Conservation (phyloP, 2,888 invertebrate species). For the Mantis religiosa region DNA sequence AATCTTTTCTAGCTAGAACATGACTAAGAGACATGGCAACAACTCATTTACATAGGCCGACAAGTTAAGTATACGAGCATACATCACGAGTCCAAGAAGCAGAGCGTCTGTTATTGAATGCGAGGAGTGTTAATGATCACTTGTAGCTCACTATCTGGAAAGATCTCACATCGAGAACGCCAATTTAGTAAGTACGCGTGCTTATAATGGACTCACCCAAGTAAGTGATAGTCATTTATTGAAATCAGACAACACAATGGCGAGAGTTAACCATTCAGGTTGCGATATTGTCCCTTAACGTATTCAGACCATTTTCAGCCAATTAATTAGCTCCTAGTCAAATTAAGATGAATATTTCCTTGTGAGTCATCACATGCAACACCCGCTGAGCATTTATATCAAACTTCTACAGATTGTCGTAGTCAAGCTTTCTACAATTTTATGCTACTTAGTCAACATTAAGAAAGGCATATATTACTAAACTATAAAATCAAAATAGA, state of each 20-base stretch:
- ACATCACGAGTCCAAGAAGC: neutral
- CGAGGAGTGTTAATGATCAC: neutral
- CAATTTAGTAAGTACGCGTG: neutral
- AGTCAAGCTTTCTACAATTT: too few relatives aligned
- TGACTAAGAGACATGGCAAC: neutral
- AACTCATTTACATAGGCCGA: neutral
- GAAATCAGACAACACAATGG: neutral
- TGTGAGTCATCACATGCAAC: too few relatives aligned
- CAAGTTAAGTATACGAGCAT: neutral
- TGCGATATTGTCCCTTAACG: neutral
- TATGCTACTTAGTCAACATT: too few relatives aligned
- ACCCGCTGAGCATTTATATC: too few relatives aligned
- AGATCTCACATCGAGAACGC: neutral
- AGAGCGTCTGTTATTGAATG: neutral
- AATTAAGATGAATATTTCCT: neutral
- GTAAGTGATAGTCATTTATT: neutral
- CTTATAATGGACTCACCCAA: neutral
- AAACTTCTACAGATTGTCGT: too few relatives aligned
- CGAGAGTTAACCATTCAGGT: neutral
- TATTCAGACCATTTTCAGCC: neutral
- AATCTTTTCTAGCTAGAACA: neutral
- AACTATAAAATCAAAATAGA: too few relatives aligned
- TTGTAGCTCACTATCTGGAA: neutral
- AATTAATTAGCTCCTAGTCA: neutral
- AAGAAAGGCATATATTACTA: too few relatives aligned